A percentile compares a stretch with the other conserved stretches of the same genome.
Conservation (phyloP, 2,113 vertebrate genomes). For the Steatornis caripensis region DNA sequence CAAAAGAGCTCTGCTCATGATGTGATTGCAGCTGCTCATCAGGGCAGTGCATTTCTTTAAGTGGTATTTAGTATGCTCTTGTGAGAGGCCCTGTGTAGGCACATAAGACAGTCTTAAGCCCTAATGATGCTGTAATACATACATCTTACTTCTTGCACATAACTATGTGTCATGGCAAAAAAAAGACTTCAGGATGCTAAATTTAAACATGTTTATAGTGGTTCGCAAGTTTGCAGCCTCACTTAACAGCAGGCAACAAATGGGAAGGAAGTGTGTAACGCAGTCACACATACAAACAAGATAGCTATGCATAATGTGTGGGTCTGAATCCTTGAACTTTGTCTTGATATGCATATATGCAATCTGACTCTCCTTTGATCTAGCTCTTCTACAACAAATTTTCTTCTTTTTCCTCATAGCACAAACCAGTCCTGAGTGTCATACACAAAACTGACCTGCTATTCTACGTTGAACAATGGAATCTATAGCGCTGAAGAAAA, state of each 20-base stretch:
- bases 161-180: not conserved
- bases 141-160: not conserved
- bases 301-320: not conserved
- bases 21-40: not conserved
- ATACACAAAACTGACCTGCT: not conserved
- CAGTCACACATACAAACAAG: not conserved
- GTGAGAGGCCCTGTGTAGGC: not conserved
- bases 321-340: not conserved
- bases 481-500: not conserved
- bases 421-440: not conserved
- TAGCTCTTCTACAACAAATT: not conserved
- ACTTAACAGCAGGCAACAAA: not conserved
- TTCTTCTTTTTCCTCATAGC: not conserved
- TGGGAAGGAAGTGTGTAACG: not conserved
- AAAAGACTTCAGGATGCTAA: not conserved
- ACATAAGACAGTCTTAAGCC: not conserved
- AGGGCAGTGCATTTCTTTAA: not conserved
- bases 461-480: not conserved
- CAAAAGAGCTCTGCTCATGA: not conserved
- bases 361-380: not conserved
- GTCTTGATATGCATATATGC: not conserved
- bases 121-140: not conserved
- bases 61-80: not conserved
- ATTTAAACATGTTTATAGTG: not conserved
- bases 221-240: not conserved